Evolutionary conservation across 2,797 vertebrate genomes (phyloP).

Genomic region (Diplodus puntazzo): DNA sequence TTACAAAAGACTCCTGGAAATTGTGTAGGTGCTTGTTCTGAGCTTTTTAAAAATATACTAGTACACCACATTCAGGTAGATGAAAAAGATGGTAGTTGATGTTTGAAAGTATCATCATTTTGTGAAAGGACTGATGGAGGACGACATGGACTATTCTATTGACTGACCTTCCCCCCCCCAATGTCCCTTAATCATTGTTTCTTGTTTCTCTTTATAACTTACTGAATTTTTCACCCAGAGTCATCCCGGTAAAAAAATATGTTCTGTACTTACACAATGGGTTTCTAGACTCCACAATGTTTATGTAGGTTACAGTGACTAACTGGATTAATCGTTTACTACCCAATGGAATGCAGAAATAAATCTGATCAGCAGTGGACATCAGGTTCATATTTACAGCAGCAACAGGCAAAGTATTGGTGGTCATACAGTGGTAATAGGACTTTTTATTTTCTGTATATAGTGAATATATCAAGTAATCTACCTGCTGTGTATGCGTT

Average conservation of each 20-base stretch:
- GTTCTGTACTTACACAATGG: neutral
- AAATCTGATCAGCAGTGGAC: neutral
- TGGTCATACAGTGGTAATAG: neutral
- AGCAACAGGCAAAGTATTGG: neutral
- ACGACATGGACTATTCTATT: neutral
- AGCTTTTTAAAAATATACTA: neutral
- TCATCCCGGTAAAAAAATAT: neutral
- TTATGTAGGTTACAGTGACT: neutral
- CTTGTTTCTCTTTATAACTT: neutral
- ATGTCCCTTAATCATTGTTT: neutral
- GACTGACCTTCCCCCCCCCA: neutral
- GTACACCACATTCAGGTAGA: neutral
- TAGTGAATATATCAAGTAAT: constrained; percentile 12
- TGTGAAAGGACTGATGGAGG: neutral
- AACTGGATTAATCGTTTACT: neutral
- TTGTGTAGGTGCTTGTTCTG: neutral
- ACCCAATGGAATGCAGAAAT: neutral
- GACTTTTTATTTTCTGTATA: constrained; percentile 14
- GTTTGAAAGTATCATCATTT: constrained; percentile 2
- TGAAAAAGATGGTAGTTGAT: neutral
- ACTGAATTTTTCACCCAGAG: neutral
- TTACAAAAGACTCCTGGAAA: neutral
- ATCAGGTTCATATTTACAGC: neutral
- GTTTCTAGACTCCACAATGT: neutral
- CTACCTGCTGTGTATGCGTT: constrained; percentile 9